Conservation (phyloP, 1,140 invertebrate genomes). For the Brevipalpus yothersi region DNA sequence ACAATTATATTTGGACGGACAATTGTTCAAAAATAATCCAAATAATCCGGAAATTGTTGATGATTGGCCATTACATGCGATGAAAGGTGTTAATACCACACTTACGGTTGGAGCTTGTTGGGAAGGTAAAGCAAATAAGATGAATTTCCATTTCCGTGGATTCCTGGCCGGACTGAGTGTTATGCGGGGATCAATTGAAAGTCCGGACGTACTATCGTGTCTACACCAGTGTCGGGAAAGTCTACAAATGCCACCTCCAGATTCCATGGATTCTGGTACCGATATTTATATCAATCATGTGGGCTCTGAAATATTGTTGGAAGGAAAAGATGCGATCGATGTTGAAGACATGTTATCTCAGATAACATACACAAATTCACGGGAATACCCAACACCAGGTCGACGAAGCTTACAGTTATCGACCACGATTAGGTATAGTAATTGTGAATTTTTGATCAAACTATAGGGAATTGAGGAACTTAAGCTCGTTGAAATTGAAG, state of each 20-base stretch:
- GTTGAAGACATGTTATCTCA: conserved; percentile 60
- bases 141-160: conserved; percentile 63
- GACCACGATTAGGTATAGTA: conserved; percentile 17
- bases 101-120: conserved; percentile 86
- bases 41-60: conserved; percentile 89
- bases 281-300: conserved; percentile 26
- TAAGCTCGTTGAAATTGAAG: no score
- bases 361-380: conserved; percentile 66
- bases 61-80: conserved; percentile 95
- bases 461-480: no score
- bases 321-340: conserved; percentile 65
- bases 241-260: conserved; percentile 47
- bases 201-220: conserved; percentile 50
- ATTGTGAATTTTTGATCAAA: no score
- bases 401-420: conserved; percentile 52
- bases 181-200: conserved; percentile 48
- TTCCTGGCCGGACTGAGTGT: conserved; percentile 64
- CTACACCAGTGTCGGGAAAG: conserved; percentile 63
- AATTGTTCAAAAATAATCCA: conserved; percentile 45
- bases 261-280: conserved; percentile 38
- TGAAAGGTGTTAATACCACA: conserved; percentile 75
- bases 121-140: conserved; percentile 73
- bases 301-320: conserved; percentile 66
- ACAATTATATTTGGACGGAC: conserved; percentile 66
- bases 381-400: conserved; percentile 74